Conservation (phyloP, 2,113 vertebrate species). For the Malaclemys terrapin region DNA sequence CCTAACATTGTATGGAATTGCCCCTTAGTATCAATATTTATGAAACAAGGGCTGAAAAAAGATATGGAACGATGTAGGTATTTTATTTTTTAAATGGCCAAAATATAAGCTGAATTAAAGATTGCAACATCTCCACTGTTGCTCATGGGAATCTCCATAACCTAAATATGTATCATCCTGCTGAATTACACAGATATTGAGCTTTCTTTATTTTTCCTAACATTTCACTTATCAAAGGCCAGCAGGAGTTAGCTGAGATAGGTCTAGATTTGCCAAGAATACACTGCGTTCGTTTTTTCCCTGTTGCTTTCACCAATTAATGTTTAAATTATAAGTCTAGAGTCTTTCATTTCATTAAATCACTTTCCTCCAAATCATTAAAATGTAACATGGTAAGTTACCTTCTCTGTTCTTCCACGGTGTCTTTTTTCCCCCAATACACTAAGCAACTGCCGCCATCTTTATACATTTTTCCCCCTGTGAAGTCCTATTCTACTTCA, state of each 20-base stretch:
- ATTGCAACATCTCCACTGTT: background rate
- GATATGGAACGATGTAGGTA: background rate
- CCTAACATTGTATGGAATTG: accelerated
- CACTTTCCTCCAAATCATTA: background rate
- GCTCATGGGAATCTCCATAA: background rate
- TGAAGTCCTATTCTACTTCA: conserved; percentile 58
- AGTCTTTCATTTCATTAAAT: background rate
- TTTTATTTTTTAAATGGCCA: background rate
- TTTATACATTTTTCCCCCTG: background rate
- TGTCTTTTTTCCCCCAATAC: background rate
- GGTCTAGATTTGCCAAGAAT: background rate
- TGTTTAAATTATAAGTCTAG: background rate
- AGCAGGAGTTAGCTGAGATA: background rate
- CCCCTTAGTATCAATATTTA: accelerated
- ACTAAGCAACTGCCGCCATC: conserved; percentile 56
- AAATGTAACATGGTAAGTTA: background rate
- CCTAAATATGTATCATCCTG: accelerated
- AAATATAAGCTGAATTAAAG: background rate
- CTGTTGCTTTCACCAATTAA: background rate
- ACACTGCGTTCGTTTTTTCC: background rate
- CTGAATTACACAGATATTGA: accelerated
- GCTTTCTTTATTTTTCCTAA: background rate
- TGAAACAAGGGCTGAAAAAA: background rate
- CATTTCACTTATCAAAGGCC: background rate
- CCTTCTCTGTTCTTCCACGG: background rate